Percentiles rank a stretch among this genome's conserved stretches.
Conservation (phyloP, 1,140 invertebrate genomes). For the Octopus sinensis region DNA sequence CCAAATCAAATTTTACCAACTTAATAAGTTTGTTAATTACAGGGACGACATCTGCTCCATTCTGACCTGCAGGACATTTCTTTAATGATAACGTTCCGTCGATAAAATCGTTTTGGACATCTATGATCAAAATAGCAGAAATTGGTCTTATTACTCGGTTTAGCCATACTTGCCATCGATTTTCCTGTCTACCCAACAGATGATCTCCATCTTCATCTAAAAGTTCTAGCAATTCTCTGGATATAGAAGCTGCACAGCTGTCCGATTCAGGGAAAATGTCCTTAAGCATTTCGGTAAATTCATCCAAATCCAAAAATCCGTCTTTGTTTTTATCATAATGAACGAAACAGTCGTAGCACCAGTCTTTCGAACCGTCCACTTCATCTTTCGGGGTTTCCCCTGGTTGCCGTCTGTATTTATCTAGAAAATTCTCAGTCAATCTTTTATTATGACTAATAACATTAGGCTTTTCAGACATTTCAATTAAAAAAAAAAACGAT, state of each 20-base stretch:
- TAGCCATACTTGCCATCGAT: not conserved
- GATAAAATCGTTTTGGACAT: constrained; percentile 98
- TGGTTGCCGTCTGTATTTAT: too few species aligned
- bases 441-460: too few species aligned
- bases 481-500: too few species aligned
- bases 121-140: constrained; percentile 86
- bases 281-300: constrained; percentile 29
- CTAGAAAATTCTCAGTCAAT: too few species aligned
- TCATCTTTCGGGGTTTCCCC: too few species aligned
- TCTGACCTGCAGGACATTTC: constrained; percentile 87
- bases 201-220: constrained; percentile 33
- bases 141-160: constrained; percentile 79
- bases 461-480: too few species aligned
- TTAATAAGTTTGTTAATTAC: constrained; percentile 88
- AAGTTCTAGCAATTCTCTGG: constrained; percentile 22
- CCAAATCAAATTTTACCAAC: constrained; percentile 79
- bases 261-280: constrained; percentile 26
- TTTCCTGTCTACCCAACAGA: not conserved
- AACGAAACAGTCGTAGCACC: not conserved
- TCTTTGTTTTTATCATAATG: constrained; percentile 23
- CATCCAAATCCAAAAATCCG: constrained; percentile 28
- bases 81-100: constrained; percentile 87
- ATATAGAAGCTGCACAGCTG: constrained; percentile 13
- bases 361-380: not conserved
- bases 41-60: constrained; percentile 63